Base-by-base conservation (phyloP, 2,888 invertebrate genomes). In the Drosophila neotestacea region DNA sequence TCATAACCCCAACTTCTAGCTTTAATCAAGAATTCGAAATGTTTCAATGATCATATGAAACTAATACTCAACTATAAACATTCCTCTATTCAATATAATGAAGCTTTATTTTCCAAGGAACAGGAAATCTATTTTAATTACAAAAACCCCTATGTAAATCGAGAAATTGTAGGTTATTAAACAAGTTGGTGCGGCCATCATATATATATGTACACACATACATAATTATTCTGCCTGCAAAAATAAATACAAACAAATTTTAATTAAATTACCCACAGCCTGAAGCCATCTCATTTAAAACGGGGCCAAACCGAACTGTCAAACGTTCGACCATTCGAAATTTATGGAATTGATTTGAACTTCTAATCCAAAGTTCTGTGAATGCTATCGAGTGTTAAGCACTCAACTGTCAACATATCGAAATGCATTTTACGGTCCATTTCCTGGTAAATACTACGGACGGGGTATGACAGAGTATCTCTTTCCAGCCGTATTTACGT, bases 391-490 rank as follows among this genome's bases (percentile, higher is more conserved):
- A 59, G 46, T 59, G 39, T 30, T 48, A 42, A 41, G 27, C 39
- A 73, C 66, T 81, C 59, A 50, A 66, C 78, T 78, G 75, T 81
- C 81, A 71, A 54, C 81, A 63, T 62, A 77, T 71, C 65, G 52
- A 22, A 84, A 68, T 84, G 79, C 67, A 77, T 82, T 81, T 82
- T 54, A 73, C 84, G 73, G 67, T 55, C 64, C 86, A 86, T 86
- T 86, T 78, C 27, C 62, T 44, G 28, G 10, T 16, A 34, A 58
- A 44, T 61, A 13, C 27, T 39, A 39, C 22, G 42, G 13, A 11
- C 13, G 32, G 42, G 30, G 30, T 30, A 16, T 54, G 16, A 22
- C 61, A 62, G 60, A 48, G 42, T 38, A 52, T 36, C 39, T 41
- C 65, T 6, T 27, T 6, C 10, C 28, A 11, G 6, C 11, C 22